Conservation (phyloP, 2,797 vertebrate species). For the Smutsia gigantea region DNA sequence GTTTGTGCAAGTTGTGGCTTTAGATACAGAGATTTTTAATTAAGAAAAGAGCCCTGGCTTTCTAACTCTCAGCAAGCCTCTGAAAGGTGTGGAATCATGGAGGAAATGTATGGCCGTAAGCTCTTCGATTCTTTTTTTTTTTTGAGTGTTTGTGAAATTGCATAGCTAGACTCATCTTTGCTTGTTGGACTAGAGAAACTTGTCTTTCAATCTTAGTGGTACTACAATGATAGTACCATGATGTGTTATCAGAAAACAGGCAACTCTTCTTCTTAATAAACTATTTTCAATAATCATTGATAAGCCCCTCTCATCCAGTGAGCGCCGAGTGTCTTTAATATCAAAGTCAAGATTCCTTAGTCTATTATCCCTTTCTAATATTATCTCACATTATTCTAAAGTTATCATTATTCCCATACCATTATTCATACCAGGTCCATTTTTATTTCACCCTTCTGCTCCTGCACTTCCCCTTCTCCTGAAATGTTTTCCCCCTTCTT, state of each 20-base stretch:
- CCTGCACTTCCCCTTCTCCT: background rate
- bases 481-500: background rate
- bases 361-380: background rate
- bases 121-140: background rate
- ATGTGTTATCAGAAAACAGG: background rate
- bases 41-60: background rate
- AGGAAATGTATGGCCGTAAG: background rate
- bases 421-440: background rate
- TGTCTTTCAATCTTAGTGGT: background rate
- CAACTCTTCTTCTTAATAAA: background rate
- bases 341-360: background rate
- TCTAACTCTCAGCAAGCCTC: background rate
- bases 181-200: background rate
- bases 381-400: background rate
- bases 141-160: background rate
- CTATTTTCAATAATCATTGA: background rate
- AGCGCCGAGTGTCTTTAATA: background rate
- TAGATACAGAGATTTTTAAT: background rate
- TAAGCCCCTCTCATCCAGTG: background rate
- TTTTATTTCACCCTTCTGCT: conserved; percentile 1
- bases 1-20: background rate
- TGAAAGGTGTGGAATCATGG: background rate
- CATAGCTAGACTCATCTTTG: background rate
- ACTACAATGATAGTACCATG: background rate
- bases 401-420: background rate